Evolutionary conservation across 2,113 vertebrate genomes (phyloP), one percentile per base, ranked within the genome.

Genomic region (Callipepla squamata): DNA sequence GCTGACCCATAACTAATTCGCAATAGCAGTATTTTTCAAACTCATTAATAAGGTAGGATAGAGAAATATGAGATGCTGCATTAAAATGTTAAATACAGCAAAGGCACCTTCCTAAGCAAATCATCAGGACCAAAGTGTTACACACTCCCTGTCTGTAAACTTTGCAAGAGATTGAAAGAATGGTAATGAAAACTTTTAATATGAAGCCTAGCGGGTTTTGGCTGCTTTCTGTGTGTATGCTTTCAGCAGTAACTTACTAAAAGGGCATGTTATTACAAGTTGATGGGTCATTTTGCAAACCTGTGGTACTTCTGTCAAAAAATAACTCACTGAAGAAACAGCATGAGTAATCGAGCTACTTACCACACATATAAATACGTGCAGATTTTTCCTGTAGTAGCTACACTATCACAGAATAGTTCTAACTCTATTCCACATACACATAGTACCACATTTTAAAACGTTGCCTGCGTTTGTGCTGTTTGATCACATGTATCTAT

Each of bases 301-400:
- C 75, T 63, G 67, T 80, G 28, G 63, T 67, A 90, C 68, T 95
- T 89, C 15, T 85, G 45, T 80, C 23, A 92, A 93, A 89, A 89
- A 96, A 94, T 76, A 95, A 85, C 62, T 92, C 85, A 85, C 79
- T 82, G 78, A 89, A 91, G 58, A 89, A 94, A 82, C 58, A 45
- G 55, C 18, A 66, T 73, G 93, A 87, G 63, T 92, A 87, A 91
- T 58, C 65, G 38, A 58, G 15, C 17, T 78, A 77, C 50, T 76
- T 89, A 66, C n/a, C 2, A 2, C 81, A 73, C 40, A 67, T 92
- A 83, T 58, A 90, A 95, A 61, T 38, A 79, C 0, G n/a, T 61
- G 67, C 55, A 63, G 45, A 82, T 74, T 80, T 69, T 69, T 89
- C 45, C 32, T 42, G 32, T 38, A 91, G 85, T 87, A 92, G 79